Evolutionary conservation across 2,888 invertebrate species (phyloP), one percentile per base, ranked within the genome.

Genomic region (Nezara viridula): DNA sequence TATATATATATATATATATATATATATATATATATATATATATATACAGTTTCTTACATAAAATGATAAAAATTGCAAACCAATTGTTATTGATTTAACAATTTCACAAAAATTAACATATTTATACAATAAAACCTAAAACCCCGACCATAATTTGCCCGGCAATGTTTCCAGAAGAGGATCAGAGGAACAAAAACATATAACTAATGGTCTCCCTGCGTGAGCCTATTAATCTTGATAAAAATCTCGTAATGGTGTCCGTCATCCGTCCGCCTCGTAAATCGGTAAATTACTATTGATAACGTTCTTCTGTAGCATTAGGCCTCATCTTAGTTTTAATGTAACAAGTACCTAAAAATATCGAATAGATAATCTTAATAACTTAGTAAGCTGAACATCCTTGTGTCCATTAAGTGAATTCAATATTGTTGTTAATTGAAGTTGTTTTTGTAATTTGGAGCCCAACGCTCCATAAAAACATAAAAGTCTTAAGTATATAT

Each of bases 171-270:
- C 9, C 14, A 47, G 81, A 40, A 47, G 81, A 44, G 44, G 44
- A 19, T 47, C n/a, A 16, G 44, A n/a, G 40, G 81, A 81, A 81
- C 81, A 44, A 81, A 77, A 81, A 81, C 81, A 81, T 47, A 81
- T 81, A 81, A 81, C 40, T 81, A 44, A 81, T 81, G 81, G 81
- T 21, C 44, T 16, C 10, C 5, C n/a, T 4, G 81, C 44, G 81
- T 81, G 81, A 44, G 81, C 44, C 81, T 81, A 81, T 81, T 81
- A 81, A 81, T 81, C 81, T 81, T 81, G 81, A 81, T 81, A 81
- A 81, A 81, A 81, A 81, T 81, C 81, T 81, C 81, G 40, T 81
- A 81, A 81, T 81, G 81, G 81, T 81, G 81, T 47, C 44, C 81
- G 81, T 81, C 81, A 44, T 40, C 44, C 81, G 14, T 32, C 24